A percentile compares a stretch with the other conserved stretches of the same genome.
Conservation (phyloP, 2,888 invertebrate genomes). For the Amphimallon solstitiale region DNA sequence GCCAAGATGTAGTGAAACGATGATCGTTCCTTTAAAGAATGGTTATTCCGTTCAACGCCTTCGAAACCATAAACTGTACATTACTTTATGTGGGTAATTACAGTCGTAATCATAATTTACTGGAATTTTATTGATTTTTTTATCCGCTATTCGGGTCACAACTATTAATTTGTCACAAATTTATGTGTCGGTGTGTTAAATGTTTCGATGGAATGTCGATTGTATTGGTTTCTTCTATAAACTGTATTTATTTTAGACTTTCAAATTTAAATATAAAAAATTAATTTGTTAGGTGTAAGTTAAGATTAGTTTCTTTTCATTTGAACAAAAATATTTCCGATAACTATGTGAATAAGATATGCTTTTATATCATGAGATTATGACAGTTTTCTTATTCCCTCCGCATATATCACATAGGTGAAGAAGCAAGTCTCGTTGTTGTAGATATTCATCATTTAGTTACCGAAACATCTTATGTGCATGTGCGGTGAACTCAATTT, state of each 20-base stretch:
- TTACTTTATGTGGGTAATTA: conserved; percentile 28
- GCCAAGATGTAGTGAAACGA: no score
- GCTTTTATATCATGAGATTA: no score
- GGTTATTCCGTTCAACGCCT: conserved; percentile 15
- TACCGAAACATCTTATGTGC: no score
- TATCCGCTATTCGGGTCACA: conserved; percentile 12
- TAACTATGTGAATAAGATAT: no score
- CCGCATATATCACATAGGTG: no score
- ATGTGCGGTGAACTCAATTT: no score
- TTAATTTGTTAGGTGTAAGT: background rate
- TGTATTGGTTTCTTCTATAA: conserved; percentile 10
- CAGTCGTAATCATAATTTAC: conserved; percentile 19
- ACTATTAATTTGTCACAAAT: conserved; percentile 24
- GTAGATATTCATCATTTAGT: no score
- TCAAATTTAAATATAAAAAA: conserved; percentile 15
- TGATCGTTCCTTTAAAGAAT: background rate
- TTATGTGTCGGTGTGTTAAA: conserved; percentile 22
- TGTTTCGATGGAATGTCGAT: conserved; percentile 18
- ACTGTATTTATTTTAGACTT: conserved; percentile 11
- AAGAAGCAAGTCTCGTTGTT: no score
- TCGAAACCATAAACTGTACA: conserved; percentile 8
- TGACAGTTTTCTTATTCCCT: no score
- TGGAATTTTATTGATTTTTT: conserved; percentile 29
- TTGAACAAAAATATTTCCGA: no score
- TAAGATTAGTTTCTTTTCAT: no score